Percentiles rank a stretch among this genome's conserved stretches.
Evolutionary conservation across 1,140 invertebrate genomes (phyloP).

Genomic region (Parapsyche elsis): DNA sequence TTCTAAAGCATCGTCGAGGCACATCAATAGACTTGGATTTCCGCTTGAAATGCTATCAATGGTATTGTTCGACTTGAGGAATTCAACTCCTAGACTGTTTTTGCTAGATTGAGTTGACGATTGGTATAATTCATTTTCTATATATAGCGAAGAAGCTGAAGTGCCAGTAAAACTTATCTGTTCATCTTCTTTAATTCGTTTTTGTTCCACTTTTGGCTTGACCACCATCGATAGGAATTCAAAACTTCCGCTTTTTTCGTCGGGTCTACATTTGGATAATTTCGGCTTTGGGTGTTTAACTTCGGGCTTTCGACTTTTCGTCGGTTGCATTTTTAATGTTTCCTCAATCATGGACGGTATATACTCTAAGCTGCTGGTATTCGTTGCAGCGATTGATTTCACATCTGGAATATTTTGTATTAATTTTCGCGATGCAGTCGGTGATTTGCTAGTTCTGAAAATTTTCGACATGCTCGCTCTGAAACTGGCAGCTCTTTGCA

Average conservation of each 20-base stretch:
- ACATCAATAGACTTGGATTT: neutral
- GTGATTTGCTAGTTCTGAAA: neutral
- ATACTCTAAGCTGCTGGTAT: neutral
- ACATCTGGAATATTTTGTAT: neutral
- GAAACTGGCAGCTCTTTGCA: constrained; percentile 6
- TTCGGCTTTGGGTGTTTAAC: neutral
- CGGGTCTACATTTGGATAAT: neutral
- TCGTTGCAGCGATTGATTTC: neutral
- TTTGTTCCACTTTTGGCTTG: neutral
- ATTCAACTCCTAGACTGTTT: neutral
- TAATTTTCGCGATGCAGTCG: neutral
- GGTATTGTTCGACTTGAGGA: neutral
- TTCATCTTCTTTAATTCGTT: neutral
- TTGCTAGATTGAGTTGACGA: neutral
- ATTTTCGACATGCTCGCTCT: constrained; percentile 1
- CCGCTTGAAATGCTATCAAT: neutral
- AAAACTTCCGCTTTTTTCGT: constrained; percentile 14
- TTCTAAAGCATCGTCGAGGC: neutral
- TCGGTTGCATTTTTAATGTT: neutral
- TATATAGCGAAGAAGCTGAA: neutral
- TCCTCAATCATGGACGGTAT: neutral
- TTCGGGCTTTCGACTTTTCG: neutral
- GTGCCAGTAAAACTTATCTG: neutral
- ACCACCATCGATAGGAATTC: neutral
- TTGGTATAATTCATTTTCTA: constrained; percentile 23